Conservation (phyloP, 2,113 vertebrate species). For the Merops nubicus region DNA sequence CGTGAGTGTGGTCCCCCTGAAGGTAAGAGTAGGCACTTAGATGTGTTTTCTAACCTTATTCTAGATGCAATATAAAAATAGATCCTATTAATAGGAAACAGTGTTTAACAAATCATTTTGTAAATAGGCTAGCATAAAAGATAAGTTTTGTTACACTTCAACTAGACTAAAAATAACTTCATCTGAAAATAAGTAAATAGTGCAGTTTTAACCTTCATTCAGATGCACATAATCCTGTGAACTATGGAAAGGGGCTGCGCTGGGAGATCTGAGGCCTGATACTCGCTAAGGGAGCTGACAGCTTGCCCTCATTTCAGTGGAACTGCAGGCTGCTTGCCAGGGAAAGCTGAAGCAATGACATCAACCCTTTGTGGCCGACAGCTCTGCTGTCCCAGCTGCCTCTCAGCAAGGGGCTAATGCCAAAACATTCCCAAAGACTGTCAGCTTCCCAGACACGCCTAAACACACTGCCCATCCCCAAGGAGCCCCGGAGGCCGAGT, state of each 20-base stretch:
- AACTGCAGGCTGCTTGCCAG: neutral
- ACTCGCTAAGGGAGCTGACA: neutral
- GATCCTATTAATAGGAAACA: constrained; percentile 80
- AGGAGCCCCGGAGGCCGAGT: neutral
- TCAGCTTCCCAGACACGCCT: neutral
- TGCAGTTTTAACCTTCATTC: constrained; percentile 58
- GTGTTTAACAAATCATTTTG: constrained; percentile 70
- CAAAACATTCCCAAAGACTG: neutral
- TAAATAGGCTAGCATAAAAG: constrained; percentile 64
- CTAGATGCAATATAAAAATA: constrained; percentile 79
- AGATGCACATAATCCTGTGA: constrained; percentile 35
- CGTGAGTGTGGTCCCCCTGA: neutral
- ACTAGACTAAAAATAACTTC: constrained; percentile 59
- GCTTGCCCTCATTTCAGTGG: neutral
- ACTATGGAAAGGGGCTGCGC: constrained; percentile 30
- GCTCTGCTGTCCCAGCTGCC: neutral
- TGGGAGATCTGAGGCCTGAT: neutral
- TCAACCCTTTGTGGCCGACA: neutral
- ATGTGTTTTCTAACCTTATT: constrained; percentile 63
- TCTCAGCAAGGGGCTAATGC: neutral
- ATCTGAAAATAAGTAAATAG: constrained; percentile 62
- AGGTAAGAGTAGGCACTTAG: constrained; percentile 76
- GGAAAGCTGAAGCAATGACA: neutral
- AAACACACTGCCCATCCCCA: neutral
- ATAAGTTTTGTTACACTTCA: constrained; percentile 6